Evolutionary conservation across 2,113 vertebrate species (phyloP).

Genomic region (Platichthys stellatus): DNA sequence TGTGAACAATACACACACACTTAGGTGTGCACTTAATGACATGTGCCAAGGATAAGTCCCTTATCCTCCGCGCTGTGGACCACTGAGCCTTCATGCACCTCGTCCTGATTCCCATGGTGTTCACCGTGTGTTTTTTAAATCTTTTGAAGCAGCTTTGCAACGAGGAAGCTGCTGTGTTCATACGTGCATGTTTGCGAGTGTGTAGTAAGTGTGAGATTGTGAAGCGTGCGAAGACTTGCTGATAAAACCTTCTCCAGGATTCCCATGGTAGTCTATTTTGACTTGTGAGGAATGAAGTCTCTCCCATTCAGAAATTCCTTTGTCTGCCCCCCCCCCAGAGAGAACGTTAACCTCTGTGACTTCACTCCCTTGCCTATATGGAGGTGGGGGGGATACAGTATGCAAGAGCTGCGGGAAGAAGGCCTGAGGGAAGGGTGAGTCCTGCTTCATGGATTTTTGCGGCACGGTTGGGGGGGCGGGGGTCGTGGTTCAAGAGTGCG

Average conservation of each 20-base stretch:
- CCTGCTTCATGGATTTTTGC: not conserved
- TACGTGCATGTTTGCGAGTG: conserved; percentile 17
- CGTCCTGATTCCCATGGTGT: conserved; percentile 1
- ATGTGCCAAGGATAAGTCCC: conserved; percentile 9
- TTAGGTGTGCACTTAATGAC: conserved; percentile 4
- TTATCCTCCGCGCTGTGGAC: conserved; percentile 25
- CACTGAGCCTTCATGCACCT: conserved; percentile 22
- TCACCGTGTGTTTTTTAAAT: conserved; percentile 26
- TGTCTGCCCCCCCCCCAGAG: conserved; percentile 36
- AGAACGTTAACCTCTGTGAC: conserved; percentile 23
- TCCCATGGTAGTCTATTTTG: conserved; percentile 39
- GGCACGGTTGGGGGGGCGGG: not conserved
- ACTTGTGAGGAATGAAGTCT: conserved; percentile 28
- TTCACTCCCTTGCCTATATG: conserved; percentile 18
- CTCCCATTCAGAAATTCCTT: conserved; percentile 34
- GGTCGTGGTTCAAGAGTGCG: conserved; percentile 32
- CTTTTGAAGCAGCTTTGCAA: conserved; percentile 41
- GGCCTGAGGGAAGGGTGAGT: conserved; percentile 38
- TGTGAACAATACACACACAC: conserved; percentile 35
- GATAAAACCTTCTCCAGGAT: conserved; percentile 32
- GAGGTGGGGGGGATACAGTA: conserved; percentile 34
- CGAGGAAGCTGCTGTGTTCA: not conserved
- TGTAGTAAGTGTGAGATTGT: not conserved
- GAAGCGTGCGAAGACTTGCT: not conserved
- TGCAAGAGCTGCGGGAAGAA: conserved; percentile 49